phyloP scores from a whole-genome alignment of 1,140 invertebrate species.

The Colletes latitarsis region DNA sequence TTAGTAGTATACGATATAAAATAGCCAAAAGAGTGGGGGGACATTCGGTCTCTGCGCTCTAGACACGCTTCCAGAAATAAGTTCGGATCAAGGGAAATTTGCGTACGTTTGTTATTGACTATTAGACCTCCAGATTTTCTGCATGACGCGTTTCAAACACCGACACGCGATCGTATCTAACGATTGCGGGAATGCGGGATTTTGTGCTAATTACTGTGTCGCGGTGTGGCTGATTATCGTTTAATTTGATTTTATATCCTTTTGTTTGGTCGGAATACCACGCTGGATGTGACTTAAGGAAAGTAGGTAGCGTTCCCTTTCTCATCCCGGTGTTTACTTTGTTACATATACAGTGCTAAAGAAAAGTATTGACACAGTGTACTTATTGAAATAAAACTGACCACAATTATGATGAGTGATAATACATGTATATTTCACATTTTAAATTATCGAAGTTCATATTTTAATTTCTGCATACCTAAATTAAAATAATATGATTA shows the following conservation, averaged over 20 bases:
- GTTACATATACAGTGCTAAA: neutral
- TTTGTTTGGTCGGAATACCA: neutral
- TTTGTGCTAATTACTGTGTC: neutral
- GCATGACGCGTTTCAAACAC: neutral
- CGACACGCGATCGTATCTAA: neutral
- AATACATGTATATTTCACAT: too few species aligned
- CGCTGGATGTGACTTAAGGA: neutral
- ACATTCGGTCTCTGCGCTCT: neutral
- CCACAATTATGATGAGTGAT: neutral
- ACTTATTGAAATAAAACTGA: neutral
- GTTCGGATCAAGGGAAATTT: neutral
- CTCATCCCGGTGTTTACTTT: neutral
- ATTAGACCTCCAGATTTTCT: neutral
- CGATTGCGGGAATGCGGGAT: neutral
- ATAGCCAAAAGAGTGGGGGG: neutral
- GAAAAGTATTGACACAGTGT: neutral
- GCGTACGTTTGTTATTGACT: conserved; percentile 11
- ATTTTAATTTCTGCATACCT: too few species aligned
- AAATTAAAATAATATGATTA: too few species aligned
- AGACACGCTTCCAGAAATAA: conserved; percentile 13
- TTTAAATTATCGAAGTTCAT: too few species aligned
- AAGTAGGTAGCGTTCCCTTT: neutral
- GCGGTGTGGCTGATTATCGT: neutral
- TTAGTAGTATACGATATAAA: neutral
- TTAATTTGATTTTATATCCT: conserved; percentile 5